phyloP scores from a whole-genome alignment of 2,113 vertebrate species.

The Seriola quinqueradiata region DNA sequence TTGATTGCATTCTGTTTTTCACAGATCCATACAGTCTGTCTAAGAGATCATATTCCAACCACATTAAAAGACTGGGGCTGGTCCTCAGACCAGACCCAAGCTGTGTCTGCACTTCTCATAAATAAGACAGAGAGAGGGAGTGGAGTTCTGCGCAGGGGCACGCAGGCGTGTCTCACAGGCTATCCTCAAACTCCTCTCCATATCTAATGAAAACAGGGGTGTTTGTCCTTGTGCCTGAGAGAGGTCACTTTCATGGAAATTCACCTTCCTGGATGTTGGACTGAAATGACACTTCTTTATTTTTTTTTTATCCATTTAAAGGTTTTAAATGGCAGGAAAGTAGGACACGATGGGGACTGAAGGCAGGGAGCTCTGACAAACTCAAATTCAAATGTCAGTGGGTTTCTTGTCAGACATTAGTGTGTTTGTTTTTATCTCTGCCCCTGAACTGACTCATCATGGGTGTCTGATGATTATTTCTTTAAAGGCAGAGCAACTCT shows the following conservation, averaged over 20 bases:
- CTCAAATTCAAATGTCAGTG: constrained; percentile 70
- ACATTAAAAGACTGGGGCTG: constrained; percentile 74
- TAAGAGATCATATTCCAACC: constrained; percentile 79
- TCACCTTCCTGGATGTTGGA: constrained; percentile 2
- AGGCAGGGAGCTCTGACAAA: constrained; percentile 47
- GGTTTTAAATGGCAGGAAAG: constrained; percentile 59
- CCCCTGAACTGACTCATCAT: constrained; percentile 58
- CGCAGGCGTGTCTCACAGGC: constrained; percentile 52
- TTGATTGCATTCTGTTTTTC: constrained; percentile 73
- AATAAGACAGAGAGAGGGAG: constrained; percentile 73
- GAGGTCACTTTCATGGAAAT: constrained; percentile 31
- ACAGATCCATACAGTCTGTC: constrained; percentile 64
- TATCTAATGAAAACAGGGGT: constrained; percentile 47
- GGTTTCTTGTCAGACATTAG: constrained; percentile 35
- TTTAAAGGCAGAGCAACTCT: constrained; percentile 22
- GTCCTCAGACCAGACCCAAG: constrained; percentile 57
- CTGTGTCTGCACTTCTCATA: constrained; percentile 71
- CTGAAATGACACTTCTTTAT: background rate
- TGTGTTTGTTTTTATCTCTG: constrained; percentile 21
- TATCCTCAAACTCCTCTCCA: constrained; percentile 34
- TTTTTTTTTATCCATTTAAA: constrained; percentile 30
- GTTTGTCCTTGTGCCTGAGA: constrained; percentile 46
- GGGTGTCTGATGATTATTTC: constrained; percentile 43
- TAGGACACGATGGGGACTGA: constrained; percentile 51
- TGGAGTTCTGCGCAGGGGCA: constrained; percentile 53